Evolutionary conservation across 1,140 invertebrate genomes (phyloP), one percentile per base, ranked within the genome.

Genomic region (Diprion similis): DNA sequence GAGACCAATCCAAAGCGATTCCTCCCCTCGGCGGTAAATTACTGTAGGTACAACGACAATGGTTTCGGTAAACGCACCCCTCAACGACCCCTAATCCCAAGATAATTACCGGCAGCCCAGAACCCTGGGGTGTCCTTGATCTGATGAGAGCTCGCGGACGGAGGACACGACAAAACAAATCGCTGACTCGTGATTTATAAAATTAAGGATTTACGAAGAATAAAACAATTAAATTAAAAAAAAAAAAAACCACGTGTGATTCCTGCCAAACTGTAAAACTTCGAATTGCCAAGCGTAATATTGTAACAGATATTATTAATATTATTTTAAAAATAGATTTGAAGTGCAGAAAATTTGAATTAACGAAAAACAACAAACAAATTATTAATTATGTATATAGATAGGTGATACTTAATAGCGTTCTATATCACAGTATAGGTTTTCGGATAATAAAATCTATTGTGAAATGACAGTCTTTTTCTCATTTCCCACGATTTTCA

Each of bases 211-310:
- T 10, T 24, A 65, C 70, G 66, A 71, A 71, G 48, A 65, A 64
- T 71, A 64, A 71, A 65, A 65, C 70, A 51, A 65, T 51, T 64
- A 51, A 66, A 71, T 65, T 59, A 51, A 71, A 70, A 51, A 65
- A 18, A 51, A 71, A 70, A 51, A 65, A 18, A 17, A 47, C 13
- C 79, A 79, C 75, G 78, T 82, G 78, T 81, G 77, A 85, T 80
- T 85, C 83, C 83, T 85, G 83, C 83, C 83, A 85, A 80, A 78
- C 74, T 79, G 73, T 72, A 74, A 79, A 80, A 75, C 75, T 83
- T 81, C 78, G 76, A 81, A 81, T 83, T 83, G 82, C 82, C 82
- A 82, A 84, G 78, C 78, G 78, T 82, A 37, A 37, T 80, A 59
- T 59, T 59, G 51, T 59, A 59, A 59, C 51, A 59, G 51, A 59